Conservation (phyloP, 2,888 invertebrate genomes). For the Andrena bucephala region DNA sequence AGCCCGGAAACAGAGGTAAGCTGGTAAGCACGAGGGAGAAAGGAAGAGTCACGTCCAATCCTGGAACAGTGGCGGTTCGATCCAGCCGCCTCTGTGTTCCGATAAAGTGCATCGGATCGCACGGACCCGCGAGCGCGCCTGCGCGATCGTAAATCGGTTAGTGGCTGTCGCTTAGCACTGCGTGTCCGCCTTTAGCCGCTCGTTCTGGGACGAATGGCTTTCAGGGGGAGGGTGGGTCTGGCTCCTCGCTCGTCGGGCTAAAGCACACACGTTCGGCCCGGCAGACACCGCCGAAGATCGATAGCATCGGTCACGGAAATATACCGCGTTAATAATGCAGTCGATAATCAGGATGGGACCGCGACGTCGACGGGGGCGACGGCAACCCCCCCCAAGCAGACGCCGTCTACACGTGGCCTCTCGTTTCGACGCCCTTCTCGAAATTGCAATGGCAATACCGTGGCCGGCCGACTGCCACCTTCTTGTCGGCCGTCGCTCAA, state of each 20-base stretch:
- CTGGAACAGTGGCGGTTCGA: conserved; percentile 37
- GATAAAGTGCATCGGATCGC: conserved; percentile 59
- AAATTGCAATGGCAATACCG: conserved; percentile 21
- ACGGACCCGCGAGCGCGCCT: conserved; percentile 57
- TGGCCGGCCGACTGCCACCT: conserved; percentile 1
- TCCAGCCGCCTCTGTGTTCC: conserved; percentile 50
- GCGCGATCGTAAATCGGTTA: conserved; percentile 76
- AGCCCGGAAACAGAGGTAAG: conserved; percentile 38
- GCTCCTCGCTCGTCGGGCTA: conserved; percentile 42
- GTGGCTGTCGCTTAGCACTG: conserved; percentile 72
- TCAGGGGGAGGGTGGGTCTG: conserved; percentile 60
- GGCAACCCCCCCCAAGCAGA: too few relatives aligned
- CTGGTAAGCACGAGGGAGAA: conserved; percentile 38
- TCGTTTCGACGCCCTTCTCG: conserved; percentile 10
- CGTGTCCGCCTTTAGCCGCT: conserved; percentile 64
- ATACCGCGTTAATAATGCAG: conserved; percentile 76
- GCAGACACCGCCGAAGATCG: conserved; percentile 73
- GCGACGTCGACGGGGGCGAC: conserved; percentile 16
- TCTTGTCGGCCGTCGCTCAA: conserved; percentile 22
- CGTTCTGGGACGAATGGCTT: conserved; percentile 68
- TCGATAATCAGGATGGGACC: conserved; percentile 70
- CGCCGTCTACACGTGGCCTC: background rate
- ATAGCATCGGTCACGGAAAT: conserved; percentile 77
- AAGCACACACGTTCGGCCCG: conserved; percentile 53
- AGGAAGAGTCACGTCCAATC: conserved; percentile 50